These are phyloP conservation scores for Chascanopsetta lugubris DNA, from an alignment of 2,113 vertebrate genomes.

Conservation along the genomic window DNA sequence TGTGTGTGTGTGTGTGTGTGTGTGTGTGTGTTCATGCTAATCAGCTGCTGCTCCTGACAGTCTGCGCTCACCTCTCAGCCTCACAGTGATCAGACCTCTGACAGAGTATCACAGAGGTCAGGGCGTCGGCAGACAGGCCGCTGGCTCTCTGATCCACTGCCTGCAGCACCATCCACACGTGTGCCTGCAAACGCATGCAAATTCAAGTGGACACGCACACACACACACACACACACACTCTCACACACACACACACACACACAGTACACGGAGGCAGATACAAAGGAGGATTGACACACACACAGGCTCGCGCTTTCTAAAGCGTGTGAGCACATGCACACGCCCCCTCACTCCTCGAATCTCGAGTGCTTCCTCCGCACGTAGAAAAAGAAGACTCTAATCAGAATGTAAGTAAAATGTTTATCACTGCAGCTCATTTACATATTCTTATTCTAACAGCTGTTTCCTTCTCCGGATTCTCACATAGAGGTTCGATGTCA, in stretches of 20 bases:
- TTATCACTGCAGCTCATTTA: conserved; percentile 14
- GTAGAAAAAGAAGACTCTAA: neutral
- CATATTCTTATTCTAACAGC: neutral
- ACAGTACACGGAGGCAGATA: neutral
- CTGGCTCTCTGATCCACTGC: conserved; percentile 49
- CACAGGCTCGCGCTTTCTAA: conserved; percentile 16
- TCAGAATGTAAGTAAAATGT: conserved; percentile 1
- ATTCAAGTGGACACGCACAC: conserved; percentile 20
- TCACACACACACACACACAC: neutral
- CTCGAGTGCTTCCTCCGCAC: neutral
- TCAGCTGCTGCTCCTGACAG: conserved; percentile 46
- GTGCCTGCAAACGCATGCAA: conserved; percentile 33
- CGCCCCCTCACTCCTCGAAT: neutral
- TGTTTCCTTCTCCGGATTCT: neutral
- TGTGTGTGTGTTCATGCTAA: conserved; percentile 59
- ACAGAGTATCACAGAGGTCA: conserved; percentile 68
- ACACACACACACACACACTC: neutral
- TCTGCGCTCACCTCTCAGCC: conserved; percentile 49
- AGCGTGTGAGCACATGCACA: conserved; percentile 10
- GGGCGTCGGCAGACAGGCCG: conserved; percentile 55
- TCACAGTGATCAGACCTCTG: conserved; percentile 46
- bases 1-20: neutral
- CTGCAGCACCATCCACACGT: conserved; percentile 59
- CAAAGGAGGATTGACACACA: neutral
- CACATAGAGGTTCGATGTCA: neutral